These are phyloP conservation scores for Cheilosia pagana DNA, from an alignment of 2,888 invertebrate genomes.

Conservation along the genomic window DNA sequence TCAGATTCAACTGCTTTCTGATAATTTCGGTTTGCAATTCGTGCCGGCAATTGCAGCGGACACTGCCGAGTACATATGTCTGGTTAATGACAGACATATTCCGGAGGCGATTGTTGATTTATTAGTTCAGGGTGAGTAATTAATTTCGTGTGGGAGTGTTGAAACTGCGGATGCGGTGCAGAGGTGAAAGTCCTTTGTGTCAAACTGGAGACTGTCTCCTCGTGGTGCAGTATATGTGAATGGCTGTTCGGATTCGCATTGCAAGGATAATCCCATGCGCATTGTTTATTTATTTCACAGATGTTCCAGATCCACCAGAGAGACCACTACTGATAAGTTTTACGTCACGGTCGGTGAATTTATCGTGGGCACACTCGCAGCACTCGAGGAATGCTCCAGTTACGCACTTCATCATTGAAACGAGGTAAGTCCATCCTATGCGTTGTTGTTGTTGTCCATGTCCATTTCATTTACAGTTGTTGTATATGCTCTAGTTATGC, in stretches of 20 bases:
- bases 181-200: constrained; percentile 38
- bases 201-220: constrained; percentile 10
- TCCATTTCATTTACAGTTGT: constrained; percentile 21
- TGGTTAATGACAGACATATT: constrained; percentile 88
- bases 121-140: constrained; percentile 87
- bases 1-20: constrained; percentile 85
- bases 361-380: constrained; percentile 90
- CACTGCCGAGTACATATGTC: constrained; percentile 88
- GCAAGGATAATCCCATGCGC: constrained; percentile 23
- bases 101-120: constrained; percentile 88
- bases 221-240: constrained; percentile 34
- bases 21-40: constrained; percentile 87
- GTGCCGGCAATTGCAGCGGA: constrained; percentile 87
- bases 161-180: constrained; percentile 5
- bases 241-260: constrained; percentile 14
- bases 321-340: constrained; percentile 89
- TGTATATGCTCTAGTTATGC: not conserved
- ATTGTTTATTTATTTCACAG: constrained; percentile 83
- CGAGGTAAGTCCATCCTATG: constrained; percentile 85
- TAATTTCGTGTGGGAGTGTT: constrained; percentile 63
- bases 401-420: constrained; percentile 89
- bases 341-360: constrained; percentile 89
- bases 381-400: constrained; percentile 88
- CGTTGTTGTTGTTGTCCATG: constrained; percentile 5
- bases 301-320: constrained; percentile 89